Conservation (phyloP, 2,888 invertebrate genomes). For the Torymus aiolomorphi region DNA sequence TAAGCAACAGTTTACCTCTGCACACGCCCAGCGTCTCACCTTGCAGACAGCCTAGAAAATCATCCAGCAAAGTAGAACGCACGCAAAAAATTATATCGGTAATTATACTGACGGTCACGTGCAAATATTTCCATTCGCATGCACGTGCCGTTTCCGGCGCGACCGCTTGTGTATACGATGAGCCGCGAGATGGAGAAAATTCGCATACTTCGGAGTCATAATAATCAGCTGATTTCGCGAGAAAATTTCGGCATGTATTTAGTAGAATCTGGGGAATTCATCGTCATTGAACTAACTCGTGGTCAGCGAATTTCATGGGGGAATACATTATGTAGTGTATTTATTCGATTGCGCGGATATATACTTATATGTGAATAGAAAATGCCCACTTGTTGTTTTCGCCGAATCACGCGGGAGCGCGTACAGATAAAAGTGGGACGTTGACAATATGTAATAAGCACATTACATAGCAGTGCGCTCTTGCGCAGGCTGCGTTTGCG, state of each 20-base stretch:
- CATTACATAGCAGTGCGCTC: too few relatives aligned
- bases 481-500: too few relatives aligned
- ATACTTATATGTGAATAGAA: not conserved
- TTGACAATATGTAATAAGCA: too few relatives aligned
- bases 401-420: not conserved
- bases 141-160: constrained; percentile 1
- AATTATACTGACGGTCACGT: constrained; percentile 7
- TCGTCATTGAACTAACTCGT: not conserved
- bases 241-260: not conserved
- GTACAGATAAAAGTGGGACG: too few relatives aligned
- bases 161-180: not conserved
- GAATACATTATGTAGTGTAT: too few relatives aligned
- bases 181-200: not conserved
- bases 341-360: too few relatives aligned
- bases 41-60: too few relatives aligned
- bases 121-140: constrained; percentile 3
- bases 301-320: not conserved
- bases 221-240: too few relatives aligned
- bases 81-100: constrained; percentile 17
- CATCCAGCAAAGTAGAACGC: not conserved
- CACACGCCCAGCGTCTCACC: constrained; percentile 6
- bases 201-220: not conserved
- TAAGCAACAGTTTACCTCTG: too few relatives aligned
- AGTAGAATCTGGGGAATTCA: not conserved
- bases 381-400: constrained; percentile 37